Base-by-base conservation (phyloP, 2,113 vertebrate species). In the Salvelinus namaycush region DNA sequence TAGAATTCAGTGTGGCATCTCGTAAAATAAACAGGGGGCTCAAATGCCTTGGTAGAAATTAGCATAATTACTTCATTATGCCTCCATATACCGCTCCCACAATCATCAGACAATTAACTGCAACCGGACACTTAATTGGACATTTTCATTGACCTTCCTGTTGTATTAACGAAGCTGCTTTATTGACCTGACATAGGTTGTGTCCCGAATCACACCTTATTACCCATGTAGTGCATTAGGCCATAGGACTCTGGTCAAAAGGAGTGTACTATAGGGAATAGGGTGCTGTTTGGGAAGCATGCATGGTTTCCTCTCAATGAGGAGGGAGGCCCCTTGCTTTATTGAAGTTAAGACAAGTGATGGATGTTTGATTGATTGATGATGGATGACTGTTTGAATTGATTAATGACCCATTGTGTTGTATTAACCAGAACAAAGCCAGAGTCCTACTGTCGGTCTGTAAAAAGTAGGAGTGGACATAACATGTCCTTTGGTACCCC, bases 21-120 rank as follows among this genome's bases (percentile, higher is more conserved):
- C 77, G 68, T 84, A 90, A 44, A 89, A 90, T 92, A 91, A 93
- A 91, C 89, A 92, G 90, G 86, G 77, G 83, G 84, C 87, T 90
- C 84, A 90, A 92, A 91, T 89, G 88, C 79, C 85, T 88, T 91
- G 79, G 88, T 91, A 91, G 91, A 91, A 88, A 93, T 93, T 91
- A 86, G 79, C 91, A 92, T 91, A 91, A 93, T 90, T 85, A 86
- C 78, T 90, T 91, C 83, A 90, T 93, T 90, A 89, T 87, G 78
- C 86, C 83, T 87, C 86, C 80, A 83, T 85, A 86, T 86, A 91
- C 82, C 84, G 83, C 66, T 89, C 79, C 88, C 81, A 85, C 81
- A 81, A 87, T 87, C 84, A 84, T 83, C 82, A 84, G 79, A 86
- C 90, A 87, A 92, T 91, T 91, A 90, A 88, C 81, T 86, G 79